Conservation (phyloP, 1,140 invertebrate genomes). For the Oreohelix idahoensis region DNA sequence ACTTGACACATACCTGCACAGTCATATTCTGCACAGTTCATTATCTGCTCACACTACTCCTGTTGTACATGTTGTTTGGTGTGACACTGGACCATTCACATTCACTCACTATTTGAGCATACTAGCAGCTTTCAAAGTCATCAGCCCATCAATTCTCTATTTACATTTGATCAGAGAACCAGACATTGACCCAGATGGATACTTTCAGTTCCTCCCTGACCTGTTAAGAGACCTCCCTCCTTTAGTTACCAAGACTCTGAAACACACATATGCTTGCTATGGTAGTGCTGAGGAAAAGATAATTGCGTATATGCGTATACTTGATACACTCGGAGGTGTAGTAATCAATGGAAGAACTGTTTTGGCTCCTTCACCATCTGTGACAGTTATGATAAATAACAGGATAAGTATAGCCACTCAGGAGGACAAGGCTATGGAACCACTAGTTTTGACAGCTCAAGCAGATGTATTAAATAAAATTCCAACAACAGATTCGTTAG, state of each 20-base stretch:
- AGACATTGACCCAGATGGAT: slow-evolving; percentile 44
- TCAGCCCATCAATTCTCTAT: slow-evolving; percentile 46
- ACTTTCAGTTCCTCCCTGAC: slow-evolving; percentile 50
- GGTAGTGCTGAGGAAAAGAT: slow-evolving; percentile 10
- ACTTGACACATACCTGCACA: slow-evolving; percentile 19
- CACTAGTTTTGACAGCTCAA: slow-evolving; percentile 11
- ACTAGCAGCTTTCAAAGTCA: slow-evolving; percentile 51
- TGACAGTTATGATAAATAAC: background rate
- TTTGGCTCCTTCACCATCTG: slow-evolving; percentile 23
- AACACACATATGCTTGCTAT: slow-evolving; percentile 36
- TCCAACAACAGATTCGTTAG: background rate
- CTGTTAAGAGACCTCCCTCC: slow-evolving; percentile 42
- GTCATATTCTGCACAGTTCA: background rate
- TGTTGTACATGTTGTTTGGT: slow-evolving; percentile 54
- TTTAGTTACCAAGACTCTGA: slow-evolving; percentile 35
- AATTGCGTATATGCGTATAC: slow-evolving; percentile 28
- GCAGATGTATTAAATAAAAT: background rate
- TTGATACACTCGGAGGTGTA: slow-evolving; percentile 48
- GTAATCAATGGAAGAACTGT: slow-evolving; percentile 44
- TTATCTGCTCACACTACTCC: slow-evolving; percentile 15
- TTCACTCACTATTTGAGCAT: slow-evolving; percentile 62
- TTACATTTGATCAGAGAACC: slow-evolving; percentile 46
- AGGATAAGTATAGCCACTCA: background rate
- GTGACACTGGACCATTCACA: slow-evolving; percentile 51
- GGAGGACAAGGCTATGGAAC: background rate